A percentile compares a stretch with the other conserved stretches of the same genome.
phyloP scores from a whole-genome alignment of 2,888 invertebrate genomes.

The Macroteleia sp. region DNA sequence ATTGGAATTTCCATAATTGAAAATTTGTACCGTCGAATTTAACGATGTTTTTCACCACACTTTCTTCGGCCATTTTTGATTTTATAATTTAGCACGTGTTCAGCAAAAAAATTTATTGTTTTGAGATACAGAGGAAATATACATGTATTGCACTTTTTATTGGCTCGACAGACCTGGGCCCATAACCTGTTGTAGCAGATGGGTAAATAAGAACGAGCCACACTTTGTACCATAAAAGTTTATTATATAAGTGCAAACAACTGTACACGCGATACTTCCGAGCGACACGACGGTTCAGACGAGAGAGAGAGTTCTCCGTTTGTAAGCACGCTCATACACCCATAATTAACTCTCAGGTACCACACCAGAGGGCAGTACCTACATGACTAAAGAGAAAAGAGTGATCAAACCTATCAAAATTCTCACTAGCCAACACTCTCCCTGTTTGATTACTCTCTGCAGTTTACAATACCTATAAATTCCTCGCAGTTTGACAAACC shows the following conservation, averaged over 20 bases:
- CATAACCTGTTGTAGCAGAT: constrained; percentile 7
- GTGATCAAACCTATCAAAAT: too few species aligned
- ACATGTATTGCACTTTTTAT: neutral
- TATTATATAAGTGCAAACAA: too few species aligned
- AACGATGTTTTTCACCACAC: neutral
- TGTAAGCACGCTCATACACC: too few species aligned
- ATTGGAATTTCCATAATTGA: constrained; percentile 1
- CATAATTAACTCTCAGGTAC: too few species aligned
- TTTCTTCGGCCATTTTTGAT: neutral
- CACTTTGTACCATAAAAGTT: too few species aligned
- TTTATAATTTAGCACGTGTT: neutral
- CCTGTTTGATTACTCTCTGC: neutral
- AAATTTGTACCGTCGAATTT: neutral
- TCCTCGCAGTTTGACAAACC: neutral
- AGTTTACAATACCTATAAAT: neutral
- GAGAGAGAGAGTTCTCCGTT: too few species aligned
- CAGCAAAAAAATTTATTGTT: neutral
- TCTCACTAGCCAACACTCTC: neutral
- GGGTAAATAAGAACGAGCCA: too few species aligned
- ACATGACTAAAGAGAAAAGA: too few species aligned
- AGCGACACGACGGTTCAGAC: too few species aligned
- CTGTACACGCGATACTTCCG: too few species aligned
- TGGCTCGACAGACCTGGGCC: constrained; percentile 1
- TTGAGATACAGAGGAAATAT: neutral
- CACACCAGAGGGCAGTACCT: too few species aligned